Evolutionary conservation across 2,888 invertebrate genomes (phyloP), one percentile per base, ranked within the genome.

Genomic region (Latrodectus hesperus): DNA sequence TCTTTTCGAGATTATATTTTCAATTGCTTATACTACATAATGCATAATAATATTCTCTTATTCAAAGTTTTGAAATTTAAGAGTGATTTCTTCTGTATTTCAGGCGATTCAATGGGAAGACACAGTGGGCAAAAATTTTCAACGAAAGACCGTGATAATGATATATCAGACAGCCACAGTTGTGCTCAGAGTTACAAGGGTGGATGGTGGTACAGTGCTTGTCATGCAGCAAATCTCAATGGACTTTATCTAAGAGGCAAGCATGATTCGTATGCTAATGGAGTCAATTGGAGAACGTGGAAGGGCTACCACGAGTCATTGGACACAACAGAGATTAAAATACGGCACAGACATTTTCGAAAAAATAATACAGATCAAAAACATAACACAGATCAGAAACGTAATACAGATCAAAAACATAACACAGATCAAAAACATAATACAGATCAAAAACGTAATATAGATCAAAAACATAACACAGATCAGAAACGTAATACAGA

Each of bases 281-380:
- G 55, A 5, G 55, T 55, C 11, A 16, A 55, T 2, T 55, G 55
- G 55, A 55, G 6, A 55, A 55, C 55, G 3, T 55, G 55, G 55
- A 55, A 16, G 14, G 17, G 17, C 6, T 68, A 17, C 17, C n/a
- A 17, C 22, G 68, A 68, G 14, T 68, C 68, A 9, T 38, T 68
- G n/a, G 68, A 68, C 22, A 26, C 38, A 17, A 68, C 68, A 14
- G 68, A 68, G 17, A 68, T 68, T 38, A 68, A 68, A 68, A 68
- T 68, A 68, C 14, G 68, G 38, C 17, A 14, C 22, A 68, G 14
- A 38, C 12, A 22, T 38, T 68, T 68, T 17, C 14, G 16, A 68
- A 12, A 68, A 17, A 9, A 38, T 22, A 22, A 22, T 22, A 22
- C 22, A 22, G 22, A 22, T 22, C 22, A 22, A 22, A 22, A 22